Percentiles rank a stretch among this genome's conserved stretches.
These are phyloP conservation scores for Drosophila orosa DNA, from an alignment of 1,140 invertebrate species.

Conservation along the genomic window DNA sequence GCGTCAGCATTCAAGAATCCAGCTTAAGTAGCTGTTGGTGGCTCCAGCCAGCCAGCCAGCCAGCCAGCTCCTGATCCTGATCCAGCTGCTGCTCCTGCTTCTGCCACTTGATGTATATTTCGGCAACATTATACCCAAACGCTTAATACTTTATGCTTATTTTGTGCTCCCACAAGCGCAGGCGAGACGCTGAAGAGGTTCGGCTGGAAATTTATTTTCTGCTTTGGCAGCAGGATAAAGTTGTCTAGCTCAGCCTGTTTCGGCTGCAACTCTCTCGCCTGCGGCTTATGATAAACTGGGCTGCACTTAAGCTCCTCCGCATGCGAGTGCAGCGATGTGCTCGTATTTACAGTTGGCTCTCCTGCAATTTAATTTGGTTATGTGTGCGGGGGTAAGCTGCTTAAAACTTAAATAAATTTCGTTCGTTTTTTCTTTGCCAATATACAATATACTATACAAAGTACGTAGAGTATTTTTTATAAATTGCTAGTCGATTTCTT, in stretches of 20 bases:
- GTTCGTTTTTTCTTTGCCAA: slow-evolving; percentile 35
- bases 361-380: slow-evolving; percentile 71
- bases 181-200: slow-evolving; percentile 10
- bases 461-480: slow-evolving; percentile 14
- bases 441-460: slow-evolving; percentile 10
- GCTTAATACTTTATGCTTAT: slow-evolving; percentile 80
- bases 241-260: slow-evolving; percentile 56
- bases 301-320: slow-evolving; percentile 61
- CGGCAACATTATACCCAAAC: slow-evolving; percentile 68
- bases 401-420: slow-evolving; percentile 77
- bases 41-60: slow-evolving; percentile 14
- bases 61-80: not conserved
- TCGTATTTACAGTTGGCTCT: slow-evolving; percentile 50
- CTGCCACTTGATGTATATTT: slow-evolving; percentile 65
- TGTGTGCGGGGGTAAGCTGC: slow-evolving; percentile 53
- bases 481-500: slow-evolving; percentile 57
- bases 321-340: slow-evolving; percentile 42
- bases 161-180: slow-evolving; percentile 37
- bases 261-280: slow-evolving; percentile 40
- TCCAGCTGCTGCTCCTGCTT: slow-evolving; percentile 6
- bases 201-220: slow-evolving; percentile 64
- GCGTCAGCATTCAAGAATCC: slow-evolving; percentile 46
- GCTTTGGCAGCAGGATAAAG: slow-evolving; percentile 65
- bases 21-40: slow-evolving; percentile 71
- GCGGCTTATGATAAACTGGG: slow-evolving; percentile 70